A percentile compares a stretch with the other conserved stretches of the same genome.
These are phyloP conservation scores for Eupithecia abbreviata DNA, from an alignment of 2,888 invertebrate species.

Conservation along the genomic window DNA sequence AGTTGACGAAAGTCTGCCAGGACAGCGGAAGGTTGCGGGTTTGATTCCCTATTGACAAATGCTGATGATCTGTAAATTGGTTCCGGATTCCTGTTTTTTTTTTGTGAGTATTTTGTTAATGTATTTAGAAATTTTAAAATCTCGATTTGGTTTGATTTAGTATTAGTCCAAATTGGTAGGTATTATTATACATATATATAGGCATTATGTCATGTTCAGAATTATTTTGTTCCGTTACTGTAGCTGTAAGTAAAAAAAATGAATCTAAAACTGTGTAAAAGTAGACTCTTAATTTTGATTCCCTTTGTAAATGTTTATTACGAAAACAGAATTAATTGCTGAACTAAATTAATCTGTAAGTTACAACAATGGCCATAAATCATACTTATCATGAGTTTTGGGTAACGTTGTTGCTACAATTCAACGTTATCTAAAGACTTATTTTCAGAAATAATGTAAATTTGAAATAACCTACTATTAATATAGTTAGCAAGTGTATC, in stretches of 20 bases:
- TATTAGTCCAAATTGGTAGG: too few relatives aligned
- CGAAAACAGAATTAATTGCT: neutral
- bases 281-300: neutral
- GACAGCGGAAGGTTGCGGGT: neutral
- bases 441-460: conserved; percentile 1
- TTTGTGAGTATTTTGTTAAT: neutral
- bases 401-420: neutral
- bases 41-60: neutral
- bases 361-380: conserved; percentile 39
- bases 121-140: neutral
- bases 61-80: neutral
- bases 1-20: neutral
- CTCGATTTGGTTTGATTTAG: neutral
- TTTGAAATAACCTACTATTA: neutral
- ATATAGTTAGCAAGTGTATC: neutral
- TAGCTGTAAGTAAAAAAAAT: neutral
- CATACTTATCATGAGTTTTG: conserved; percentile 19
- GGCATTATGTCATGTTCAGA: neutral
- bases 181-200: neutral
- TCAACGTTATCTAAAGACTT: conserved; percentile 17
- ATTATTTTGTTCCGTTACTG: neutral
- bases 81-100: neutral
- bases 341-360: conserved; percentile 12
- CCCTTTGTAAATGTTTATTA: neutral
- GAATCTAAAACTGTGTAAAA: too few relatives aligned